phyloP scores from a whole-genome alignment of 1,140 invertebrate genomes.

The Doryteuthis pealeii region DNA sequence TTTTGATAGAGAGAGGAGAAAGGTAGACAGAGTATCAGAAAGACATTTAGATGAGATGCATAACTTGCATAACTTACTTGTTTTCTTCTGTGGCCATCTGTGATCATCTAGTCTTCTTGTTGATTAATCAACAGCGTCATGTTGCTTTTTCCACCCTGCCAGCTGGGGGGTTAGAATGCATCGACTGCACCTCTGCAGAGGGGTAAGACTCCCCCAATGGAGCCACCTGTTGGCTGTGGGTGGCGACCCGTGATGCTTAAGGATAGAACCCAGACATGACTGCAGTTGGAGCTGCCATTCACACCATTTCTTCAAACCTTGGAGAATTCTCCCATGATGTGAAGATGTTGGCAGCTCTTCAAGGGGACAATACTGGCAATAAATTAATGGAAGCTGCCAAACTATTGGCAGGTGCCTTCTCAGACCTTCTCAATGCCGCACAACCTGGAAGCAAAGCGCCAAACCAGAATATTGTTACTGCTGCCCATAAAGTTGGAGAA shows the following conservation, averaged over 20 bases:
- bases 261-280: conserved; percentile 81
- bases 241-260: conserved; percentile 74
- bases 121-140: too few species aligned
- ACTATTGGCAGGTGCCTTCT: conserved; percentile 89
- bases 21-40: too few species aligned
- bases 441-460: conserved; percentile 92
- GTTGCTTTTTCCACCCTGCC: too few species aligned
- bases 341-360: conserved; percentile 90
- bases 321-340: conserved; percentile 96
- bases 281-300: conserved; percentile 94
- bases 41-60: too few species aligned
- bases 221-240: conserved; percentile 97
- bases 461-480: conserved; percentile 87
- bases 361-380: conserved; percentile 84
- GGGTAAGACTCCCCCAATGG: too few species aligned
- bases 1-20: too few species aligned
- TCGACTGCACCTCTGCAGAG: too few species aligned
- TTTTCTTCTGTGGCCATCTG: too few species aligned
- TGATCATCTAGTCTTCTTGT: too few species aligned
- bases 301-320: conserved; percentile 93
- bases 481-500: conserved; percentile 93
- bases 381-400: conserved; percentile 88
- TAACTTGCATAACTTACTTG: too few species aligned
- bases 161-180: too few species aligned
- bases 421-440: conserved; percentile 88